Evolutionary conservation across 2,113 vertebrate genomes (phyloP).

Genomic region (Solenodon paradoxus): DNA sequence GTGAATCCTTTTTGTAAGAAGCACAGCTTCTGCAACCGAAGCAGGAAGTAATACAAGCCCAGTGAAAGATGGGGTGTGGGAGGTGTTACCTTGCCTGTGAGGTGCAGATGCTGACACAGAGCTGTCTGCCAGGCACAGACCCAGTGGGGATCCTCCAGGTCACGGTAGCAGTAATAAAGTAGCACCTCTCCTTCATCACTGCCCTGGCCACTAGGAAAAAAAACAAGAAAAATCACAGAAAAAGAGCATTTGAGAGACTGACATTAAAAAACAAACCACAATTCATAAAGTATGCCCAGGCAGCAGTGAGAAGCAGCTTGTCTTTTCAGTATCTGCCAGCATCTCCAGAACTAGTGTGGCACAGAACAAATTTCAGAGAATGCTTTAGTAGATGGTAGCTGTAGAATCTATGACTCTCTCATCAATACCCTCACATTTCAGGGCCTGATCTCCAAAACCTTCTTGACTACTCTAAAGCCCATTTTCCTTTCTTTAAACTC

Average conservation of each 20-base stretch:
- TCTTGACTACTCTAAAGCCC: not conserved
- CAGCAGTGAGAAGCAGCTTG: not conserved
- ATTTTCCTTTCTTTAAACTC: not conserved
- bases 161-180: conserved; percentile 93
- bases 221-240: not conserved
- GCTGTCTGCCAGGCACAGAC: conserved; percentile 93
- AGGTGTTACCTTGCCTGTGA: conserved; percentile 93
- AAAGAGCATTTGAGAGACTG: not conserved
- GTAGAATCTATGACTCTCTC: not conserved
- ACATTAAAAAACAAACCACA: not conserved
- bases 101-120: conserved; percentile 89
- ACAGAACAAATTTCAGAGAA: not conserved
- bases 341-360: not conserved
- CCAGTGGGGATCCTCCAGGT: conserved; percentile 85
- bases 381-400: not conserved
- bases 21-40: not conserved
- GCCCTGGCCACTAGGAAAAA: conserved; percentile 33
- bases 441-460: not conserved
- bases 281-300: not conserved
- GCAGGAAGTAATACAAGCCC: not conserved
- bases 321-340: not conserved
- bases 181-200: conserved; percentile 91
- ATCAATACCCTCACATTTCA: not conserved
- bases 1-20: not conserved
- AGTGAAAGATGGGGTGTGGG: not conserved